Base-by-base conservation (phyloP, 2,888 invertebrate species). In the Dryomyza anilis region DNA sequence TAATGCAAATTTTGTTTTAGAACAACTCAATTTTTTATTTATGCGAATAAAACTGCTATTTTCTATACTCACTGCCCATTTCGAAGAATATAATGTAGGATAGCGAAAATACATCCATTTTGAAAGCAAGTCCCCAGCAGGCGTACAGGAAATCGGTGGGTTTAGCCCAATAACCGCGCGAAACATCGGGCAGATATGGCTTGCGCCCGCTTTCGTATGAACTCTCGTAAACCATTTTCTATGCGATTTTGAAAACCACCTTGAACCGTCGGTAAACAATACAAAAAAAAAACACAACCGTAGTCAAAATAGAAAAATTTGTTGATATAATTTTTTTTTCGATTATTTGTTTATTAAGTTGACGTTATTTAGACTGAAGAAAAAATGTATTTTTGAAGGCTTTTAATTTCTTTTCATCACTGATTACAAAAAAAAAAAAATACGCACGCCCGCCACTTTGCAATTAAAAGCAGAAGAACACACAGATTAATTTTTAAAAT, bases 41-140 rank as follows among this genome's bases (percentile, higher is more conserved):
- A 39, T 7, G 4, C 3, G n/a, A 12, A 39, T 25, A 50, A 50
- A 23, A 25, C 12, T n/a, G n/a, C 7, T 25, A 2, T 10, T 12
- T 23, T 27, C 7, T 21, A 19, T 55, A 76, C 79, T 81, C 70
- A 81, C 81, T 65, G 19, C 77, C 74, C 68, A 76, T 69, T 16
- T 77, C 74, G n/a, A 62, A 67, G 16, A 71, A 73, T 7, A 74
- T 67, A 67, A 76, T 43, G 64, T 65, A 73, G 71, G 73, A 74
- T 1, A 76, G 91, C 81, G 90, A 90, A 39, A 93, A 88, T 75
- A 92, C 89, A 69, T 93, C 93, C 67, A 93, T 87, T 52, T 93
- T 93, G 45, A 94, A 91, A 2, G 92, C 91, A 71, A 93, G 91
- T 4, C 92, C 92, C 53, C 93, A 87, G 75, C 91, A 92, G 50